Evolutionary conservation across 2,888 invertebrate species (phyloP).

Genomic region (Hirtodrosophila trivittata): DNA sequence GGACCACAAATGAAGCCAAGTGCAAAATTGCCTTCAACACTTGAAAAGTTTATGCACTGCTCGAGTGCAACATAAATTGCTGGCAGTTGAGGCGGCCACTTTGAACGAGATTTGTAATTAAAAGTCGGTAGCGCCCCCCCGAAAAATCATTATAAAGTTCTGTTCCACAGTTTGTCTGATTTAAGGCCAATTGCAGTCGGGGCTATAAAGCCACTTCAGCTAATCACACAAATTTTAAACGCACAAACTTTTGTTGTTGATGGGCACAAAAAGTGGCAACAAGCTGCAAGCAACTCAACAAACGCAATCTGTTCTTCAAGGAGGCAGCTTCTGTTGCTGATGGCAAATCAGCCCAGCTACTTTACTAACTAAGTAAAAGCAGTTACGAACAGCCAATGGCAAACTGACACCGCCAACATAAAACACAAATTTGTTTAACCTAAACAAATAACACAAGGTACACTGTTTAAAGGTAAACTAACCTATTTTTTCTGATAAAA

Average conservation of each 20-base stretch:
- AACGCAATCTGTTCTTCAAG: constrained; percentile 5
- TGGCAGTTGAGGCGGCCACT: constrained; percentile 51
- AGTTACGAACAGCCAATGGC: constrained; percentile 21
- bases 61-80: constrained; percentile 75
- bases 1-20: constrained; percentile 67
- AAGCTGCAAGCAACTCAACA: constrained; percentile 1
- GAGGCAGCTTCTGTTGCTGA: constrained; percentile 3
- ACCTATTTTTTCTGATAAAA: too few relatives aligned
- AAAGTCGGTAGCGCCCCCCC: constrained; percentile 42
- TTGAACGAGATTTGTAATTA: constrained; percentile 59
- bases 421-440: constrained; percentile 53
- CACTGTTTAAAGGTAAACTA: too few relatives aligned
- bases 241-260: constrained; percentile 28
- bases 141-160: constrained; percentile 49
- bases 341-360: constrained; percentile 41
- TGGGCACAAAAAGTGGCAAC: constrained; percentile 39
- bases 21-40: constrained; percentile 73
- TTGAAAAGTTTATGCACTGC: constrained; percentile 65
- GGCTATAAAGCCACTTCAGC: constrained; percentile 39
- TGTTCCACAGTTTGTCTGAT: constrained; percentile 38
- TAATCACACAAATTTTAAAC: constrained; percentile 46
- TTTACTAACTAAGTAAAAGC: constrained; percentile 28
- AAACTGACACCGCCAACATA: constrained; percentile 36
- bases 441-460: too few relatives aligned
- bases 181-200: constrained; percentile 38